Percentiles rank a stretch among this genome's conserved stretches.
Conservation (phyloP, 2,113 vertebrate species). For the Sinocyclocheilus maitianheensis region DNA sequence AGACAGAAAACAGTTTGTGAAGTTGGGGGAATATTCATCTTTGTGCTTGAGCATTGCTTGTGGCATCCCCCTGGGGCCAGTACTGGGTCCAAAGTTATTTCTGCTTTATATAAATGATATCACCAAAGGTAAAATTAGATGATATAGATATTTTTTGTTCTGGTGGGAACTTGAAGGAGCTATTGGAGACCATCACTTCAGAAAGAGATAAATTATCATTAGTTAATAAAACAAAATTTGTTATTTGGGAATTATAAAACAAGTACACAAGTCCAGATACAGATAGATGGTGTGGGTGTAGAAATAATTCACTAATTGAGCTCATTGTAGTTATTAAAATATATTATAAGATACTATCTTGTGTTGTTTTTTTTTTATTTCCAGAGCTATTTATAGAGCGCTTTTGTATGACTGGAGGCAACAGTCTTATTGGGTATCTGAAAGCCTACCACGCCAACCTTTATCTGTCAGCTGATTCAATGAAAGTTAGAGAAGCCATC, state of each 20-base stretch:
- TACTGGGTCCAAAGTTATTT: too few species aligned
- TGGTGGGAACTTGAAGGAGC: background rate
- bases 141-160: background rate
- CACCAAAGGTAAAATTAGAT: too few species aligned
- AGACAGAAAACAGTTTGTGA: too few species aligned
- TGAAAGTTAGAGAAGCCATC: slow-evolving; percentile 91
- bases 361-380: slow-evolving; percentile 25
- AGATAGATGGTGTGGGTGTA: background rate
- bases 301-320: background rate
- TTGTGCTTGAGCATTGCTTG: too few species aligned
- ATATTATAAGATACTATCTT: background rate
- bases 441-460: slow-evolving; percentile 97
- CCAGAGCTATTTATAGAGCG: slow-evolving; percentile 90
- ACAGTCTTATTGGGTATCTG: slow-evolving; percentile 92
- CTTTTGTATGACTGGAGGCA: slow-evolving; percentile 96
- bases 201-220: background rate
- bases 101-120: too few species aligned
- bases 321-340: background rate
- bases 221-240: background rate
- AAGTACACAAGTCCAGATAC: background rate
- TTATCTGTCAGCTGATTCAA: slow-evolving; percentile 89
- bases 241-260: background rate
- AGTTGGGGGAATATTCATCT: too few species aligned
- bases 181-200: background rate
- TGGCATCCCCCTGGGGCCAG: too few species aligned